phyloP scores from a whole-genome alignment of 2,113 vertebrate genomes.

The Castor canadensis region DNA sequence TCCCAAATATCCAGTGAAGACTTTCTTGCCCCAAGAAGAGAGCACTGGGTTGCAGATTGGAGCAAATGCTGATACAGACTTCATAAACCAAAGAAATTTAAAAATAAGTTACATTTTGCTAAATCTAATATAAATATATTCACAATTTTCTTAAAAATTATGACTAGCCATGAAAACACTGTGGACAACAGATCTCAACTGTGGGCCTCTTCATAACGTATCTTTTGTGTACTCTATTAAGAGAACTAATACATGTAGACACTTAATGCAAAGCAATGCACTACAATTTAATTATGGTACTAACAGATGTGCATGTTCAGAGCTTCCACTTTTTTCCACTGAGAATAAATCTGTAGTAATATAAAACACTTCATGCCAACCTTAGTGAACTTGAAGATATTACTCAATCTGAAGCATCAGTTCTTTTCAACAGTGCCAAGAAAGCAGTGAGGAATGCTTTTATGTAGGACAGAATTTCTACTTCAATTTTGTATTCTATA shows the following conservation, averaged over 20 bases:
- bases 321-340: not conserved
- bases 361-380: not conserved
- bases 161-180: slow-evolving; percentile 4
- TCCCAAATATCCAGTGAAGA: slow-evolving; percentile 94
- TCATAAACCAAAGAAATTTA: slow-evolving; percentile 51
- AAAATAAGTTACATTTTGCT: slow-evolving; percentile 12
- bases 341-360: not conserved
- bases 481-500: not conserved
- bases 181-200: not conserved
- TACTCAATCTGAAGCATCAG: not conserved
- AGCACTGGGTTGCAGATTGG: slow-evolving; percentile 97
- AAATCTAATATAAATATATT: not conserved
- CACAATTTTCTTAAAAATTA: not conserved
- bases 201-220: not conserved
- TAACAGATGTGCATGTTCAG: not conserved
- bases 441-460: not conserved
- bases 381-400: not conserved
- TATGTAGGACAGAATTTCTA: not conserved
- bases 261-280: not conserved
- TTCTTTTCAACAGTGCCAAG: not conserved
- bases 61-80: slow-evolving; percentile 95
- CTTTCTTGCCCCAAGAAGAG: slow-evolving; percentile 97
- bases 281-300: not conserved
- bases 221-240: not conserved
- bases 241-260: not conserved